phyloP scores from a whole-genome alignment of 1,140 invertebrate genomes.

The Olivierus martensii region DNA sequence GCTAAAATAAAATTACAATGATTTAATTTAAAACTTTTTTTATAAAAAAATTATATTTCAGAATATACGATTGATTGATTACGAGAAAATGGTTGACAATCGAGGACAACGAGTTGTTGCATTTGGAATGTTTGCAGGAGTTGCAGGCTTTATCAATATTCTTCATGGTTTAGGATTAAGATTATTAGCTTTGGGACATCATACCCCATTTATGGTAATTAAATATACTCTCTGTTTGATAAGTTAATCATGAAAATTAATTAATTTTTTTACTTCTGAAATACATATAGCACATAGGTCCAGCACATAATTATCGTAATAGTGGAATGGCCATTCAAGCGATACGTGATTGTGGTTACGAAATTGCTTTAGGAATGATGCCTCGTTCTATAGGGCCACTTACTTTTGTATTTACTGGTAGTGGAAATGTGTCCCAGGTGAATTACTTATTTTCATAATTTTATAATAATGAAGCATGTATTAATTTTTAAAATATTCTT shows the following conservation, averaged over 20 bases:
- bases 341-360: conserved; percentile 93
- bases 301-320: conserved; percentile 95
- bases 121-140: conserved; percentile 97
- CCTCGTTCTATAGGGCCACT: conserved; percentile 95
- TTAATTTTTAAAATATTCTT: too few relatives aligned
- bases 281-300: conserved; percentile 74
- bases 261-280: conserved; percentile 3
- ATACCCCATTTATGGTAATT: conserved; percentile 94
- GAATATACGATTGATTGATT: conserved; percentile 94
- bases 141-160: conserved; percentile 98
- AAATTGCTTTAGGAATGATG: conserved; percentile 93
- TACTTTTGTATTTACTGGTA: conserved; percentile 96
- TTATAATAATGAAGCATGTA: too few relatives aligned
- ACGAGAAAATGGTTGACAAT: conserved; percentile 87
- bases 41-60: too few relatives aligned
- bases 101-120: conserved; percentile 84
- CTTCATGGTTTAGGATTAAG: conserved; percentile 89
- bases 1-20: too few relatives aligned
- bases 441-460: too few relatives aligned
- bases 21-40: too few relatives aligned
- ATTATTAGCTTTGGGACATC: conserved; percentile 87
- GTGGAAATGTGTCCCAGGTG: conserved; percentile 52
- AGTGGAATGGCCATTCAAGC: conserved; percentile 95
- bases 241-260: background rate
- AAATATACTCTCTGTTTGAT: background rate